Conservation (phyloP, 2,888 invertebrate genomes). For the Macrophya alboannulata region DNA sequence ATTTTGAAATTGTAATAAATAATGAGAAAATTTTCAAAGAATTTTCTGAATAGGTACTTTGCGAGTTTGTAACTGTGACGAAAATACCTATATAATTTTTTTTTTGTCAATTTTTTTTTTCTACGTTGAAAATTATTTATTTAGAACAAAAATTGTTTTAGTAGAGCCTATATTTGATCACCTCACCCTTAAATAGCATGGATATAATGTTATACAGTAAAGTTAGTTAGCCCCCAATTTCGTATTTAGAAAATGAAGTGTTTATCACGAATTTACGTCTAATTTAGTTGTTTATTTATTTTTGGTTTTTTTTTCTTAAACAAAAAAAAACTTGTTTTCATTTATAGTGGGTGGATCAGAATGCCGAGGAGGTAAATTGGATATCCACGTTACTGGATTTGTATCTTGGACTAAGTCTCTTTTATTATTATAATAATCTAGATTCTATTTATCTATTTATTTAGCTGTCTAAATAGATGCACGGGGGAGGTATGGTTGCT, state of each 20-base stretch:
- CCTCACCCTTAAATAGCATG: neutral
- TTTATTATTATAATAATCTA: conserved; percentile 32
- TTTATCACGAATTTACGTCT: conserved; percentile 32
- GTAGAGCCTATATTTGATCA: neutral
- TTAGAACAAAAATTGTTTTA: neutral
- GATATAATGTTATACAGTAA: neutral
- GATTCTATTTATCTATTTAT: conserved; percentile 3
- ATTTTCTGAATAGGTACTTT: neutral
- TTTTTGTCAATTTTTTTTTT: neutral
- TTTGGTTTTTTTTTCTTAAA: neutral
- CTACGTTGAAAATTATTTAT: neutral
- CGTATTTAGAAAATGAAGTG: too few species aligned
- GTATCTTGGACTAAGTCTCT: conserved; percentile 65
- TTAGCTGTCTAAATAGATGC: conserved; percentile 17
- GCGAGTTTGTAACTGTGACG: neutral
- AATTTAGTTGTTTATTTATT: conserved; percentile 65
- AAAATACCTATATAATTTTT: neutral
- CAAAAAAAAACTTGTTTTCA: conserved; percentile 57
- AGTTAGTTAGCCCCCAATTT: neutral
- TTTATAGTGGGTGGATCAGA: conserved; percentile 87
- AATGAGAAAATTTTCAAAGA: neutral
- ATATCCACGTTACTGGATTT: conserved; percentile 64
- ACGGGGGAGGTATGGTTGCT: conserved; percentile 40
- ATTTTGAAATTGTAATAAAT: too few species aligned
- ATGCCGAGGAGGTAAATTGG: conserved; percentile 85